Evolutionary conservation across 2,113 vertebrate genomes (phyloP), one percentile per base, ranked within the genome.

Genomic region (Amphilophus citrinellus): DNA sequence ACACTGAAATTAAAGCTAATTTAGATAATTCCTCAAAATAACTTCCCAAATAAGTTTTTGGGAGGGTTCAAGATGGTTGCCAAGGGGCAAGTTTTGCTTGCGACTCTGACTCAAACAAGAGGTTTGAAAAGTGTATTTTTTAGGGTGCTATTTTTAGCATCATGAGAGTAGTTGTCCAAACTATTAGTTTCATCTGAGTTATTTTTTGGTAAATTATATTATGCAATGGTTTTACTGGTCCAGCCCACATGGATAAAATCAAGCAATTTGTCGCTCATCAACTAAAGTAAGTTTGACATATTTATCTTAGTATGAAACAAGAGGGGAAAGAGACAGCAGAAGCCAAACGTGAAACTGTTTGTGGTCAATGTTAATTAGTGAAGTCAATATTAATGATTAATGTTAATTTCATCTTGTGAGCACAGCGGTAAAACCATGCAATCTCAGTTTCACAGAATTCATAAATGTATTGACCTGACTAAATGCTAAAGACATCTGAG

Each of bases 241-340:
- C 39, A 68, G 24, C 42, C 47, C 42, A 71, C 44, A 18, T 71
- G 42, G 65, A 68, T 68, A 68, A 68, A 30, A 68, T 68, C 65
- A 50, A 68, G 5, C 42, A 15, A 30, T 17, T 42, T 8, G 6
- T 44, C 22, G 65, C 22, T 18, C 42, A 68, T 27, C 39, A 47
- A 42, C 39, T 3, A 42, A 42, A 39, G 10, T 42, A 10, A 11
- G 9, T 42, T 42, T 42, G 39, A 47, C 39, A 68, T 27, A 2
- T 14, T 47, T 68, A 4, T 37, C 39, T 44, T 66, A 47, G 14
- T 47, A 50, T 47, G 15, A 68, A 68, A 68, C 10, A 24, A 30
- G 42, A 68, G 8, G 3, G 27, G 42, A 47, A 50, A 11, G 9
- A 50, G 15, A 24, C 18, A 68, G 42, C 22, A 11, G 22, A 68